Conservation (phyloP, 1,140 invertebrate species). For the Diorhabda elongata region DNA sequence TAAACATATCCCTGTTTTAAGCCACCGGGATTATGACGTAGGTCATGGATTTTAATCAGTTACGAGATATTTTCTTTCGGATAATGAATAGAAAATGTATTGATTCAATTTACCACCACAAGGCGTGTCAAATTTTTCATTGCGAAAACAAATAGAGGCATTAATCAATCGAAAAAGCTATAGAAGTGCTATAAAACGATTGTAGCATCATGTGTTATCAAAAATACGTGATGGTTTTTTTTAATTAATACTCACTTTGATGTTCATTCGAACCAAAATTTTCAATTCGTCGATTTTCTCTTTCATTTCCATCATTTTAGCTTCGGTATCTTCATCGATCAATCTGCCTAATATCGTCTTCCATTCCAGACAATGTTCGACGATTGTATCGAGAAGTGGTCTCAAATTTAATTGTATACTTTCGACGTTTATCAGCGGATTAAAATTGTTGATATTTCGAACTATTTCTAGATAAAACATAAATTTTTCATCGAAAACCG, state of each 20-base stretch:
- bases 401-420: slow-evolving; percentile 66
- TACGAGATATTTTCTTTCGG: too few species aligned
- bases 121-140: too few species aligned
- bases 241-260: slow-evolving; percentile 47
- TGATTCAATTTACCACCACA: too few species aligned
- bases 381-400: slow-evolving; percentile 60
- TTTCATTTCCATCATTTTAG: slow-evolving; percentile 61
- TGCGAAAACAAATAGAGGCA: too few species aligned
- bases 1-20: too few species aligned
- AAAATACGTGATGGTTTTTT: too few species aligned
- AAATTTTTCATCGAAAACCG: slow-evolving; percentile 78
- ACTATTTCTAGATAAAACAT: slow-evolving; percentile 75
- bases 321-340: slow-evolving; percentile 55
- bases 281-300: slow-evolving; percentile 56
- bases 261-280: slow-evolving; percentile 62
- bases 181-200: too few species aligned
- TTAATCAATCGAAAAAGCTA: too few species aligned
- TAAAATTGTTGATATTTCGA: slow-evolving; percentile 61
- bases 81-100: too few species aligned
- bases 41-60: too few species aligned
- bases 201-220: too few species aligned
- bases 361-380: slow-evolving; percentile 66
- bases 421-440: slow-evolving; percentile 57
- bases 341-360: slow-evolving; percentile 61
- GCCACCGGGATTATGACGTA: too few species aligned